Percentiles rank a stretch among this genome's conserved stretches.
phyloP scores from a whole-genome alignment of 1,140 invertebrate genomes.

The Drosophila orena region DNA sequence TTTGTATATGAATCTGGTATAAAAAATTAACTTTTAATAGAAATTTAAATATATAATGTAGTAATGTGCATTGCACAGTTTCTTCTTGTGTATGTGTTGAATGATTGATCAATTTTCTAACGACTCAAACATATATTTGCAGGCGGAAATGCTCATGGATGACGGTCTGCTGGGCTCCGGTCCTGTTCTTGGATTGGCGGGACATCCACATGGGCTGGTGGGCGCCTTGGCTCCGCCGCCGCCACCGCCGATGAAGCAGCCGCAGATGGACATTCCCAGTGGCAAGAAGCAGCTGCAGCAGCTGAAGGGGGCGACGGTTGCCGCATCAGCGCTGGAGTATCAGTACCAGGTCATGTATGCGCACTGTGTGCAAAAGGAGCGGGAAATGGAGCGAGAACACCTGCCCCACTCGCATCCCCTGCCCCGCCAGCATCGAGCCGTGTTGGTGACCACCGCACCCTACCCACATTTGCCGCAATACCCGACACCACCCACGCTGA shows the following conservation, averaged over 20 bases:
- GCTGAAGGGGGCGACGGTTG: slow-evolving; percentile 33
- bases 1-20: no score
- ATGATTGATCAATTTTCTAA: slow-evolving; percentile 54
- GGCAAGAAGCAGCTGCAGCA: slow-evolving; percentile 79
- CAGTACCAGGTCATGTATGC: slow-evolving; percentile 78
- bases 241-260: slow-evolving; percentile 75
- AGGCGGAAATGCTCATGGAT: slow-evolving; percentile 75
- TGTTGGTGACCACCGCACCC: slow-evolving; percentile 59
- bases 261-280: slow-evolving; percentile 86
- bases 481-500: slow-evolving; percentile 44
- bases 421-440: slow-evolving; percentile 41
- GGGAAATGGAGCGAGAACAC: slow-evolving; percentile 49
- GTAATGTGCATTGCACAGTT: not conserved
- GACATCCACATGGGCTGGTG: slow-evolving; percentile 42
- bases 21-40: no score
- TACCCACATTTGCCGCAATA: slow-evolving; percentile 48
- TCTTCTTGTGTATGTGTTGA: slow-evolving; percentile 1
- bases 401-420: slow-evolving; percentile 24
- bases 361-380: slow-evolving; percentile 65
- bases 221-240: slow-evolving; percentile 52
- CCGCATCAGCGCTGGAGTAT: slow-evolving; percentile 45
- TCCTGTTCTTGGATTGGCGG: slow-evolving; percentile 31
- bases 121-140: slow-evolving; percentile 16
- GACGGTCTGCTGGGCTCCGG: slow-evolving; percentile 34
- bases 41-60: not conserved